These are phyloP conservation scores for Smithornis capensis DNA, from an alignment of 2,113 vertebrate genomes.

Conservation along the genomic window DNA sequence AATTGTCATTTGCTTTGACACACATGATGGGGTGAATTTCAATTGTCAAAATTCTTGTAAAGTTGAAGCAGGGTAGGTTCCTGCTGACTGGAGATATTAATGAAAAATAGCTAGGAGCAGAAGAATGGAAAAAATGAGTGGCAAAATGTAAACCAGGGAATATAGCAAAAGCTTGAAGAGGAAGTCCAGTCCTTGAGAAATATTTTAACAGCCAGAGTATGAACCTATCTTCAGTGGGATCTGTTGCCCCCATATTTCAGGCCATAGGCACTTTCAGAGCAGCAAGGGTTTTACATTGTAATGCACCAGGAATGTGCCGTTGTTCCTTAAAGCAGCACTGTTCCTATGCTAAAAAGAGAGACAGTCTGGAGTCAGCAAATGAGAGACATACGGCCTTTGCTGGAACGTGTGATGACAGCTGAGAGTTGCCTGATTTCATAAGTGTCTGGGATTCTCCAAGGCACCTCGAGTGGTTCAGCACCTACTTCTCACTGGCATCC, in stretches of 20 bases:
- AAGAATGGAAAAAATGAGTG: conserved; percentile 28
- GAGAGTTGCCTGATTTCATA: not conserved
- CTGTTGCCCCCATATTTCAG: not conserved
- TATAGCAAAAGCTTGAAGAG: not conserved
- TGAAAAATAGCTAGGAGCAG: conserved; percentile 28
- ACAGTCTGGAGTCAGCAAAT: conserved; percentile 37
- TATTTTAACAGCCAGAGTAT: not conserved
- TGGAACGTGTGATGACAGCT: not conserved
- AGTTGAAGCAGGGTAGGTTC: conserved; percentile 24
- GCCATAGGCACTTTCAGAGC: not conserved
- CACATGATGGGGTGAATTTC: conserved; percentile 20
- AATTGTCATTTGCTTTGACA: conserved; percentile 55
- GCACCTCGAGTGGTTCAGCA: not conserved
- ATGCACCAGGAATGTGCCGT: not conserved
- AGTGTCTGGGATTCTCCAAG: not conserved
- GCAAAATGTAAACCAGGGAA: conserved; percentile 2
- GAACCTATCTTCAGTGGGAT: conserved; percentile 12
- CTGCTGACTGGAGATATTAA: conserved; percentile 19
- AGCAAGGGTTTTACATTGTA: not conserved
- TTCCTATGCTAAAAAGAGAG: not conserved
- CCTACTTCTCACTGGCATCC: not conserved
- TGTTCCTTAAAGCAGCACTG: not conserved
- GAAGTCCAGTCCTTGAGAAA: not conserved
- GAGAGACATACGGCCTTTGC: not conserved
- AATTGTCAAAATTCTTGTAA: conserved; percentile 55